Evolutionary conservation across 2,113 vertebrate species (phyloP), one percentile per base, ranked within the genome.

Genomic region (Cyprinodon variegatus): DNA sequence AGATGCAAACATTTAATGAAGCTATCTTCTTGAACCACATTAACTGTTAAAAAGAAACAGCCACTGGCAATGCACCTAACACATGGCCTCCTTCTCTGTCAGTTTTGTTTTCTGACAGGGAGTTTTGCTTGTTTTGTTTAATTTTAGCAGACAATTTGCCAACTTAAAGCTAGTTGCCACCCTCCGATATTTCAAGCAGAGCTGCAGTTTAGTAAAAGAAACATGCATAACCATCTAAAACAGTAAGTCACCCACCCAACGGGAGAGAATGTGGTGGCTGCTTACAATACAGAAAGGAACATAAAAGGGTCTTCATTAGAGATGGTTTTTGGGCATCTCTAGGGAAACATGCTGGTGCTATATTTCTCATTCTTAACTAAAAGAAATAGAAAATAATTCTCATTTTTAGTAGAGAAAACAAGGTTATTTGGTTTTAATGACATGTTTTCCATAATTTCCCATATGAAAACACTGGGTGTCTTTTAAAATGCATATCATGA

Each of bases 1-100:
- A 83, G 65, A 76, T 77, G 77, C 77, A 77, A 86, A 78, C 50
- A 57, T 83, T 83, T 88, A 91, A 88, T 87, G 81, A 79, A 86
- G 70, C 79, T 78, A 70, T 86, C 85, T 65, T 86, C 75, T 29
- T 60, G 70, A 82, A 78, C 66, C 63, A 81, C 79, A 88, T 88
- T 85, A 89, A 83, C 75, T 63, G 68, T 78, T 77, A 75, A 85
- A 66, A 89, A 89, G 71, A 88, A 91, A 88, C 84, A 87, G 85
- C 77, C 69, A 65, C 74, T 76, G 76, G 83, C 78, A 70, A 53
- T 65, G 29, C 38, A 78, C 65, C 72, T 65, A 11, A 5, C 29
- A 69, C 76, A 39, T 68, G 67, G 40, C 64, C 68, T 38, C 41
- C 37, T 22, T 79, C 29, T 65, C 20, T 72, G 75, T 71, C 73